These are phyloP conservation scores for Drosophila leonis DNA, from an alignment of 2,888 invertebrate genomes.

Conservation along the genomic window DNA sequence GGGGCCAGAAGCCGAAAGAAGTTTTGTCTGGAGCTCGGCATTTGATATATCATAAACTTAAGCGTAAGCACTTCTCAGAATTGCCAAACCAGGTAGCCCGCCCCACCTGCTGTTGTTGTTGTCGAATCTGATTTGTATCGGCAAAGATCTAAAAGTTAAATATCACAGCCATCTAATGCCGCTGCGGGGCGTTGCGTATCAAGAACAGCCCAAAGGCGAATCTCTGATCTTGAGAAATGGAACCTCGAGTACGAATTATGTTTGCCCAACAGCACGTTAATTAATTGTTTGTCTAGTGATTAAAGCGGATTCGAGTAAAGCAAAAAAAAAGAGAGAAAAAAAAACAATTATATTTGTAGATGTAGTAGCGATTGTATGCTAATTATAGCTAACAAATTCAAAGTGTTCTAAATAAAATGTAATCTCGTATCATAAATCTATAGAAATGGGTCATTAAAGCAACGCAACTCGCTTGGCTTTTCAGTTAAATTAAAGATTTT, in stretches of 20 bases:
- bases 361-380: constrained; percentile 5
- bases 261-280: constrained; percentile 60
- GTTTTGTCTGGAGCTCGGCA: constrained; percentile 31
- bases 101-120: constrained; percentile 40
- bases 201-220: constrained; percentile 36
- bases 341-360: constrained; percentile 18
- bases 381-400: constrained; percentile 18
- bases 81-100: constrained; percentile 69
- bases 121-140: constrained; percentile 66
- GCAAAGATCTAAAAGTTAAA: constrained; percentile 67
- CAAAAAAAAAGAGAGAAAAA: not conserved
- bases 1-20: constrained; percentile 16
- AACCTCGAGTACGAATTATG: constrained; percentile 45
- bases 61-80: constrained; percentile 63
- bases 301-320: constrained; percentile 42
- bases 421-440: constrained; percentile 1
- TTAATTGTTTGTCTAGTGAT: constrained; percentile 74
- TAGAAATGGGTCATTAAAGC: not conserved
- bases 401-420: not conserved
- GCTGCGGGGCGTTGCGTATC: constrained; percentile 34
- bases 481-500: constrained; percentile 10
- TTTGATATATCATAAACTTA: constrained; percentile 53
- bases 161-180: constrained; percentile 39
- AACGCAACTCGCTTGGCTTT: constrained; percentile 1
- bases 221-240: constrained; percentile 42